Base-by-base conservation (phyloP, 2,113 vertebrate genomes). In the Vombatus ursinus region DNA sequence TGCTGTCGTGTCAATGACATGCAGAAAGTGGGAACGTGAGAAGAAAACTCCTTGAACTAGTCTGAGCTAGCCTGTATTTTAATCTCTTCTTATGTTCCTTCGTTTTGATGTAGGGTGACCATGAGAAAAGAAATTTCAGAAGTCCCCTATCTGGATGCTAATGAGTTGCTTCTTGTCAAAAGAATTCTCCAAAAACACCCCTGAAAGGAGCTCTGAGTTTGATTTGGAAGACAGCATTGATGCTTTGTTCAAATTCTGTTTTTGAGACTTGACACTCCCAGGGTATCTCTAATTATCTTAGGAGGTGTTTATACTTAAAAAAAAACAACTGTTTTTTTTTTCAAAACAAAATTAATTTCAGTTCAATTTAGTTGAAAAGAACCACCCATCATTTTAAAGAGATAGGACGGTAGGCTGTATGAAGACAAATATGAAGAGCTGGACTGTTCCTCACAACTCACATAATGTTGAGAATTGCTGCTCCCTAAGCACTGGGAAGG, bases 91-190 rank as follows among this genome's bases (percentile, higher is more conserved):
- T 77, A 77, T 95, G 90, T 95, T 37, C 31, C 94, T 96, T 97
- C 90, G 53, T 50, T 94, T 97, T 97, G 92, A 91, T 97, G 93
- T 92, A 94, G 96, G 89, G 92, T 95, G 96, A 91, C 94, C 48
- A 95, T 89, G 90, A 92, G 95, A 94, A 95, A 97, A 97, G 92
- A 95, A 91, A 89, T 97, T 96, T 91, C 89, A 54, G 77, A 95
- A 90, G 61, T 52, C 54, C 54, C 94, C 93, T 96, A 44, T 54
- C 3, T 44, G 94, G 94, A 93, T 95, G 93, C 95, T 98, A 97
- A 94, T 97, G 97, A 96, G 95, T 89, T 97, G 92, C 93, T 97
- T 96, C 94, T 97, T 94, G 50, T 97, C 90, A 96, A 97, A 96
- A 94, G 90, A 89, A 93, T 96, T 95, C 25, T 54, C 23, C 16